These are phyloP conservation scores for Chloroclysta siterata DNA, from an alignment of 2,888 invertebrate genomes.

Conservation along the genomic window DNA sequence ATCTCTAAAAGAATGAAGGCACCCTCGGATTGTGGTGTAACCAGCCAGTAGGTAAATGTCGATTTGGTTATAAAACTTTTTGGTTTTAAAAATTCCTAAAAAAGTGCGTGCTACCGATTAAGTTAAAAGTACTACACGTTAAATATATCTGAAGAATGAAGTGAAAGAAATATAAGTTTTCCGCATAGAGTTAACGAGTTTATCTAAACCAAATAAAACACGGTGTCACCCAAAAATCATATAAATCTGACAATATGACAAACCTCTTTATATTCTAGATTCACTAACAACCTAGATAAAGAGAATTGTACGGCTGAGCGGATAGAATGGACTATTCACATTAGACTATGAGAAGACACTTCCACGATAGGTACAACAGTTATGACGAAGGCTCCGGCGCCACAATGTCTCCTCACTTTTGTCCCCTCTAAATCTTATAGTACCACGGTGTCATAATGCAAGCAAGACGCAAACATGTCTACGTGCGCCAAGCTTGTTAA, in stretches of 20 bases:
- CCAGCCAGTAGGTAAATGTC: too few relatives aligned
- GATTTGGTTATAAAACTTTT: too few relatives aligned
- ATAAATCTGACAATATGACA: constrained; percentile 21
- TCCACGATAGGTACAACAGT: constrained; percentile 54
- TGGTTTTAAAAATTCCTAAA: too few relatives aligned
- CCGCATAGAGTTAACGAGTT: background rate
- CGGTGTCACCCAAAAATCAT: background rate
- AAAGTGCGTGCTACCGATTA: too few relatives aligned
- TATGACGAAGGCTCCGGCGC: constrained; percentile 76
- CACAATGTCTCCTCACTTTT: constrained; percentile 78
- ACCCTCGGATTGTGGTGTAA: too few relatives aligned
- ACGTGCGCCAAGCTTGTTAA: constrained; percentile 84
- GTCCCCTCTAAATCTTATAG: constrained; percentile 82
- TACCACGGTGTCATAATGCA: constrained; percentile 84
- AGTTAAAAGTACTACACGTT: too few relatives aligned
- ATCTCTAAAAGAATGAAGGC: too few relatives aligned
- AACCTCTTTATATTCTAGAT: constrained; percentile 22
- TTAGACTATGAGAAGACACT: constrained; percentile 52
- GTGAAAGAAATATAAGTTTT: too few relatives aligned
- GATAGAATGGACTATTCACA: constrained; percentile 28
- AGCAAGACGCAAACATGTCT: constrained; percentile 84
- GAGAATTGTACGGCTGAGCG: constrained; percentile 23
- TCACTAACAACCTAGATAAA: constrained; percentile 22
- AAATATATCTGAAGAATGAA: too few relatives aligned
- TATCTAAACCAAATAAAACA: too few relatives aligned